Evolutionary conservation across 2,888 invertebrate genomes (phyloP), one percentile per base, ranked within the genome.

Genomic region (Drosophila nr. fundita): DNA sequence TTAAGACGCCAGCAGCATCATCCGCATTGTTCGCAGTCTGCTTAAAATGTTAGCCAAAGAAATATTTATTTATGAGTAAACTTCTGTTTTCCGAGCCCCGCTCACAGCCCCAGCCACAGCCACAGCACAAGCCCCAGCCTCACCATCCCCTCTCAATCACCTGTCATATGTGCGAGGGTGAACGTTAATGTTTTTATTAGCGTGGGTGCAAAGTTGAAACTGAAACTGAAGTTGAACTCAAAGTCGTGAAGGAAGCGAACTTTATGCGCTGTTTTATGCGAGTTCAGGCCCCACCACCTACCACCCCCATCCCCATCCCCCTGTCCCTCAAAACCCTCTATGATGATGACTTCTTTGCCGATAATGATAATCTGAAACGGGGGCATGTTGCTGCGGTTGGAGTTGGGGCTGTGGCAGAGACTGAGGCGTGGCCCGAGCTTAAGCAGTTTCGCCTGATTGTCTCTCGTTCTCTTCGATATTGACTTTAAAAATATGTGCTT

Each of bases 31-130:
- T 73, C 68, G 54, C 65, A 60, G 73, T 61, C 83, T 76, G 70
- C 84, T 86, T 79, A 72, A 86, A 75, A 75, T 80, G 78, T 84
- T 83, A 45, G 80, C 68, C 71, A 61, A 79, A 70, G 69, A 76
- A 77, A 85, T 85, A 87, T 85, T 85, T 85, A 85, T 85, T 85
- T 85, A 84, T 87, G 85, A 73, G 83, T 71, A 79, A 85, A 85
- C 84, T 85, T 85, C 42, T 53, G 48, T 50, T 50, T 29, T 60
- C 52, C 48, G 29, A 50, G 30, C 53, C 18, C 21, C 29, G 15
- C 48, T 29, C n/a, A 24, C n/a, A 15, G n/a, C 30, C 15, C 1
- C 21, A 40, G 21, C 10, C n/a, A 24, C n/a, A 15, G n/a, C 30
- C 15, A 1, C 18, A 40, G 21, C 10, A 11, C 42, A 13, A 32